Conservation (phyloP, 2,797 vertebrate genomes). For the Channa striata region DNA sequence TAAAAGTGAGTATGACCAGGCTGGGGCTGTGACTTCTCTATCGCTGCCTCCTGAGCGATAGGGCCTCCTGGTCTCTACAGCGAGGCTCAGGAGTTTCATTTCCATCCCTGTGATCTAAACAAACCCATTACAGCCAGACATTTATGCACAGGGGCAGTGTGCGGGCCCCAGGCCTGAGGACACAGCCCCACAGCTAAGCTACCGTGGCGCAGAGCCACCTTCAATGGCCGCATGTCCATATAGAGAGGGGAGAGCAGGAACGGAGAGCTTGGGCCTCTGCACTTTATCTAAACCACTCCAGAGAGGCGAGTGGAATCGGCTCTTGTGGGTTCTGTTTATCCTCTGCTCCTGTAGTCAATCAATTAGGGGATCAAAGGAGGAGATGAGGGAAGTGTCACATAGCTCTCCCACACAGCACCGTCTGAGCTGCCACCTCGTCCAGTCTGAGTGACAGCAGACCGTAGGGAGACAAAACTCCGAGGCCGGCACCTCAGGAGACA, state of each 20-base stretch:
- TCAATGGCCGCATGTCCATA: constrained; percentile 76
- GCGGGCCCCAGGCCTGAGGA: constrained; percentile 70
- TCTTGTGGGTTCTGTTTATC: constrained; percentile 85
- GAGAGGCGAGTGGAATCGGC: constrained; percentile 84
- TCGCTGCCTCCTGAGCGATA: constrained; percentile 77
- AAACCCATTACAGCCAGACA: constrained; percentile 84
- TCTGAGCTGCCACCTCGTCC: constrained; percentile 75
- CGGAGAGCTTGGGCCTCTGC: constrained; percentile 63
- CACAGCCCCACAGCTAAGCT: constrained; percentile 79
- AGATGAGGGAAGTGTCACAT: constrained; percentile 81
- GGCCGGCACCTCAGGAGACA: constrained; percentile 67
- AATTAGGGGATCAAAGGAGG: constrained; percentile 88
- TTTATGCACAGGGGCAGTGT: constrained; percentile 75
- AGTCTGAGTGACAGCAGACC: constrained; percentile 74
- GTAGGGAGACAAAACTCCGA: constrained; percentile 64
- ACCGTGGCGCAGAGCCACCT: constrained; percentile 83
- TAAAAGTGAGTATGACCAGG: constrained; percentile 69
- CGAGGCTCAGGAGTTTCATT: constrained; percentile 84
- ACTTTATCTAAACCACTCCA: constrained; percentile 85
- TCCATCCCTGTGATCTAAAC: constrained; percentile 89
- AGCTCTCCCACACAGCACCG: constrained; percentile 75
- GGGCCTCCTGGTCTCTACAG: constrained; percentile 73
- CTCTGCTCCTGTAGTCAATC: constrained; percentile 87
- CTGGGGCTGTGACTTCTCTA: constrained; percentile 63
- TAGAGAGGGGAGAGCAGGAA: constrained; percentile 61